Evolutionary conservation across 2,113 vertebrate genomes (phyloP), one percentile per base, ranked within the genome.

Genomic region (Dipodomys ordii): DNA sequence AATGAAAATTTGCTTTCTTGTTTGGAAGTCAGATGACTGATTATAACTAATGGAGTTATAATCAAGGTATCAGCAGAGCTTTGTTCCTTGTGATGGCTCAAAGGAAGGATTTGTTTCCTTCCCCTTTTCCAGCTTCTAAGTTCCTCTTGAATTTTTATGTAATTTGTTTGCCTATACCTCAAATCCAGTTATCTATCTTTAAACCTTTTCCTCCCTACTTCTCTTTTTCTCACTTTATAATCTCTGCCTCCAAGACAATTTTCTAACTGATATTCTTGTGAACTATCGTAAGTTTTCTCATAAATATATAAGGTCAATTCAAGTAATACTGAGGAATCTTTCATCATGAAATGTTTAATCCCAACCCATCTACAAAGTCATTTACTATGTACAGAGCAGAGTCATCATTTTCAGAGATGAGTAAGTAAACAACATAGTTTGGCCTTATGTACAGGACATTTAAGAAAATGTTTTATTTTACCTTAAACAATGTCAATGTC

Each of bases 401-500:
- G 11, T 94, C n/a, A 79, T 39, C 39, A 16, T 18, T 73, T 83
- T 93, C 30, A 85, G 7, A 25, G 7, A 88, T 71, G 71, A 95
- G 30, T 64, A 77, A 7, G 18, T 65, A 8, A 6, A 30, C 2
- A 57, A 57, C 20, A 65, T 53, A 71, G 7, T 39, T 13, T 62
- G 44, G 4, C 19, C 22, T 90, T 73, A 27, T 78, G 8, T 32
- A 39, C 57, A 90, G 18, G 4, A 60, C 0, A 60, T 78, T 74
- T 83, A 65, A 69, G 6, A 92, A 82, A 68, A 44, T 44, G 87
- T 2, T 2, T 53, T 44, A 0, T 49, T 86, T 10, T 49, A 46
- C 18, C 32, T 7, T 46, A 53, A 73, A 68, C 15, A 76, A 88
- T 27, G 44, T 22, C 32, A 83, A 25, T 62, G 18, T 32, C 6